These are phyloP conservation scores for Hirtodrosophila histrioides DNA, from an alignment of 2,888 invertebrate species.

Conservation along the genomic window DNA sequence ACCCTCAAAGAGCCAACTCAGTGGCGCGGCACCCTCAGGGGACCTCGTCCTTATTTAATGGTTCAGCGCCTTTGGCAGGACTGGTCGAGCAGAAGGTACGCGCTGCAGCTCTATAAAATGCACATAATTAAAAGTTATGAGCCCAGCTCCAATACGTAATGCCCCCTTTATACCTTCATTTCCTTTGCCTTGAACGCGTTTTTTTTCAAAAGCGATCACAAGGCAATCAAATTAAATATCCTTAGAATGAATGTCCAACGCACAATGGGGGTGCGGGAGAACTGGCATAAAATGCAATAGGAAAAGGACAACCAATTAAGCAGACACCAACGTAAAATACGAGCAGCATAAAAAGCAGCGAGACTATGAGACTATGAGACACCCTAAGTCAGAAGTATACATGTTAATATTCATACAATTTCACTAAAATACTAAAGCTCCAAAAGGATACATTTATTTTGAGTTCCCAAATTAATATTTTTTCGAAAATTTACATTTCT, in stretches of 20 bases:
- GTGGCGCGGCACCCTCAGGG: conserved; percentile 3
- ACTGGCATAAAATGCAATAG: conserved; percentile 11
- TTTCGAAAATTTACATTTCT: no score
- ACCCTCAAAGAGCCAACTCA: conserved; percentile 29
- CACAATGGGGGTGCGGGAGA: conserved; percentile 16
- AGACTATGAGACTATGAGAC: no score
- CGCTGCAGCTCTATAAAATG: conserved; percentile 47
- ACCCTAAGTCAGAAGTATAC: no score
- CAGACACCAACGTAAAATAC: neutral
- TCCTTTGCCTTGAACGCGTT: neutral
- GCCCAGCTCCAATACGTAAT: conserved; percentile 17
- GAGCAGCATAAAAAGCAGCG: no score
- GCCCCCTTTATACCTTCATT: neutral
- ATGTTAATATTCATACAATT: no score
- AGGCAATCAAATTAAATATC: conserved; percentile 53
- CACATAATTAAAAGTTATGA: conserved; percentile 70
- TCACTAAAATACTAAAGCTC: no score
- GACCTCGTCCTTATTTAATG: conserved; percentile 61
- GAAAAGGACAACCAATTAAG: conserved; percentile 9
- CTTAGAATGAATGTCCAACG: conserved; percentile 20
- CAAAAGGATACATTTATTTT: no score
- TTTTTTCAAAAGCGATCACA: conserved; percentile 15
- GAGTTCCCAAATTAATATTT: no score
- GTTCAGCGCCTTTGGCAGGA: conserved; percentile 46
- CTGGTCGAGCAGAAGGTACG: neutral